Base-by-base conservation (phyloP, 2,113 vertebrate genomes). In the Solea solea region DNA sequence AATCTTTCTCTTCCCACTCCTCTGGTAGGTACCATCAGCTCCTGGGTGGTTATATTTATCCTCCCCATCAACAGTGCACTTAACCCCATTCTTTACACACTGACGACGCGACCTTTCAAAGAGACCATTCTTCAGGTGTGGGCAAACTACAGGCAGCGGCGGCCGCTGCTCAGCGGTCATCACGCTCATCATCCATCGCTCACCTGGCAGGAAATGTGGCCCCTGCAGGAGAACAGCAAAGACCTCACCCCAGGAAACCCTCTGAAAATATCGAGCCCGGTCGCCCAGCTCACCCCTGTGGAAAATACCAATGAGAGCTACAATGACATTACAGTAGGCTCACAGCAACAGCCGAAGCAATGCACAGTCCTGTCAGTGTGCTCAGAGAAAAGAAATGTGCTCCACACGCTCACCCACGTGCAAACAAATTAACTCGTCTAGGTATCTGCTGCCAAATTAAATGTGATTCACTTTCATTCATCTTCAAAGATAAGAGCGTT, bases 11-110 rank as follows among this genome's bases (percentile, higher is more conserved):
- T 16, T 61, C 13, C 34, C 16, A 51, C 49, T 60, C 10, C 6
- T 4, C 39, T 4, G 0, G 10, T 82, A 98, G 97, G 95, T 74
- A 95, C 96, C 54, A 98, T 98, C 87, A 96, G 94, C 72, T 98
- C 97, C 50, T 99, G 97, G 97, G 97, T 98, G 45, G 97, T 98
- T 69, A 96, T 98, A 88, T 99, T 99, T 72, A 98, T 99, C 82
- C 91, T 99, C 56, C 97, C 97, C 69, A 99, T 98, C 89, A 99
- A 99, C 67, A 98, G 97, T 10, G 97, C 97, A 82, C 91, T 98
- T 62, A 99, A 99, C 81, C 97, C 97, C 74, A 96, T 99, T 88
- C 95, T 98, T 41, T 99, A 99, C 88, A 99, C 97, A 4, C 90
- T 99, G 88, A 99, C 97, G 46, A 99, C 97, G 1, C 92, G 97